Evolutionary conservation across 35 echinoderm and acorn worm genomes (phyloP), one percentile per base, ranked within the genome.

Genomic region (Apostichopus japonicus): DNA sequence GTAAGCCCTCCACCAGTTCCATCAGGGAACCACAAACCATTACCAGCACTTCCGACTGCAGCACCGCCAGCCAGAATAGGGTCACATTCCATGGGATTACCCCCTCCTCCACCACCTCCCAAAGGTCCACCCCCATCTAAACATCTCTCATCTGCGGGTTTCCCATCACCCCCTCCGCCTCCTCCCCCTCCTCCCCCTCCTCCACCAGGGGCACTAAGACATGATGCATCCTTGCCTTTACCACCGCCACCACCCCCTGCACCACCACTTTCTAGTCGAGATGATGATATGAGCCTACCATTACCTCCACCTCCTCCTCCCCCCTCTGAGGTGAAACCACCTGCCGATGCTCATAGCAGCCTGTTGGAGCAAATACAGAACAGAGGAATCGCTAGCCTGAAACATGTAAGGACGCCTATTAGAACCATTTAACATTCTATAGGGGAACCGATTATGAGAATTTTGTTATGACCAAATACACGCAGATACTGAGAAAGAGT

Each of bases 151-250:
- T 44, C 24, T 5, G 78, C 6, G 13, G 33, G 33, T 24, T 15
- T 33, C 13, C 5, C 23, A 33, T 24, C 19, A 24, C n/a, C 24
- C 15, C 52, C 78, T 24, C 19, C 24, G 78, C 78, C 24, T 15
- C 78, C 78, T 15, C 78, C 78, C 24, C 78, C 78, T 8, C 78
- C 78, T 80, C 78, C 78, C 9, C 78, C 78, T 11, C 78, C 78
- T 13, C 78, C 78, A 6, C 27, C 27, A 33, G 27, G 27, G 27
- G 27, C 27, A 17, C 72, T 21, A 17, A 33, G 27, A 33, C 27
- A 33, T 33, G 27, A 33, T 33, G 17, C 72, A 77, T 24, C 72
- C 19, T 24, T 24, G 24, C 13, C 72, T 6, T 77, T 24, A 77
- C 15, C 13, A 77, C 72, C 15, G 17, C 72, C 72, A 10, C 72